Evolutionary conservation across 2,888 invertebrate species (phyloP).

Genomic region (Stenchaetothrips biformis): DNA sequence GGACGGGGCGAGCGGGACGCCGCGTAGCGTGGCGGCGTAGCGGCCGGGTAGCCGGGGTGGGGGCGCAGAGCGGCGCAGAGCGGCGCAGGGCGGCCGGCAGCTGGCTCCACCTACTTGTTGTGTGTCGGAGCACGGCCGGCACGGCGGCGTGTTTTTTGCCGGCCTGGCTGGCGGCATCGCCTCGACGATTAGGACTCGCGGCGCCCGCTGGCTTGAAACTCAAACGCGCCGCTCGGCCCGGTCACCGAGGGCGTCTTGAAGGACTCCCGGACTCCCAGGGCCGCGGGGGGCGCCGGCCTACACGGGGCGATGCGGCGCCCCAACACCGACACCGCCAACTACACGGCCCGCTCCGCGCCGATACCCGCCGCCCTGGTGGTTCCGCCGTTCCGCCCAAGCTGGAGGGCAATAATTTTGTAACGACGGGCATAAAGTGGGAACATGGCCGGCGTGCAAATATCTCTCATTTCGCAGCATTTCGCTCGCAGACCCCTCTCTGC

Average conservation of each 20-base stretch:
- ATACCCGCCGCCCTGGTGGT: no score
- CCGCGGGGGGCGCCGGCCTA: no score
- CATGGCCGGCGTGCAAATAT: background rate
- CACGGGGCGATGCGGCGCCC: no score
- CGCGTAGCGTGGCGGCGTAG: background rate
- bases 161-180: background rate
- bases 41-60: background rate
- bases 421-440: background rate
- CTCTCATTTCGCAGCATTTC: background rate
- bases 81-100: background rate
- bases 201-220: no score
- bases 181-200: no score
- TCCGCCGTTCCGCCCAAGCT: no score
- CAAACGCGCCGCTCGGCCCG: background rate
- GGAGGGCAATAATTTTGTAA: background rate
- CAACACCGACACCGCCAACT: no score
- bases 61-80: background rate
- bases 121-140: background rate
- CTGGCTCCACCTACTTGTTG: slow-evolving; percentile 24
- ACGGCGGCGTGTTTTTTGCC: background rate
- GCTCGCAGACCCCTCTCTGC: no score
- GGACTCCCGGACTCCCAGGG: no score
- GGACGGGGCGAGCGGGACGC: background rate
- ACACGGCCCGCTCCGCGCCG: no score
- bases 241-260: background rate